phyloP scores from a whole-genome alignment of 1,140 invertebrate species.

The Kradibia gibbosae region DNA sequence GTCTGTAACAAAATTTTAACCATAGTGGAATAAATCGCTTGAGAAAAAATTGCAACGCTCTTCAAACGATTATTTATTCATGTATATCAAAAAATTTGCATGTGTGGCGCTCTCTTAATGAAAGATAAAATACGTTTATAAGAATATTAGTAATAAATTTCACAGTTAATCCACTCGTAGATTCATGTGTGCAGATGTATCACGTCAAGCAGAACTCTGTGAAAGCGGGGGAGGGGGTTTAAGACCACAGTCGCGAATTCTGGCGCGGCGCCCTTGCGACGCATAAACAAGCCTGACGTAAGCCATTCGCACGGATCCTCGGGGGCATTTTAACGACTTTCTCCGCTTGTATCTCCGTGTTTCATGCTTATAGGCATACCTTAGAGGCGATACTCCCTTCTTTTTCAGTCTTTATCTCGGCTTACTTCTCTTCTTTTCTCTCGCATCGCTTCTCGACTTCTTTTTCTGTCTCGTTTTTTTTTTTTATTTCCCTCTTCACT shows the following conservation, averaged over 20 bases:
- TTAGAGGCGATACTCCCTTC: not conserved
- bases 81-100: not conserved
- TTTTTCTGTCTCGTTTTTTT: not conserved
- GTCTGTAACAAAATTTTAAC: not conserved
- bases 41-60: not conserved
- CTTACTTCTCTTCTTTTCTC: not conserved
- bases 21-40: not conserved
- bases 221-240: slow-evolving; percentile 44
- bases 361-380: slow-evolving; percentile 2
- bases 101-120: not conserved
- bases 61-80: not conserved
- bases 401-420: not conserved
- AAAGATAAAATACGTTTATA: not conserved
- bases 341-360: slow-evolving; percentile 38
- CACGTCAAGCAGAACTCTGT: not conserved
- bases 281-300: slow-evolving; percentile 56
- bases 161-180: not conserved
- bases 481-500: not conserved
- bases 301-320: slow-evolving; percentile 46
- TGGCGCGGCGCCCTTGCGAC: slow-evolving; percentile 53
- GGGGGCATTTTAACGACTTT: slow-evolving; percentile 50
- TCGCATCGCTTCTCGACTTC: not conserved
- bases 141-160: not conserved
- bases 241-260: slow-evolving; percentile 53
- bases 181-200: not conserved